Conservation (phyloP, 2,888 invertebrate species). For the Metacarcinus magister region DNA sequence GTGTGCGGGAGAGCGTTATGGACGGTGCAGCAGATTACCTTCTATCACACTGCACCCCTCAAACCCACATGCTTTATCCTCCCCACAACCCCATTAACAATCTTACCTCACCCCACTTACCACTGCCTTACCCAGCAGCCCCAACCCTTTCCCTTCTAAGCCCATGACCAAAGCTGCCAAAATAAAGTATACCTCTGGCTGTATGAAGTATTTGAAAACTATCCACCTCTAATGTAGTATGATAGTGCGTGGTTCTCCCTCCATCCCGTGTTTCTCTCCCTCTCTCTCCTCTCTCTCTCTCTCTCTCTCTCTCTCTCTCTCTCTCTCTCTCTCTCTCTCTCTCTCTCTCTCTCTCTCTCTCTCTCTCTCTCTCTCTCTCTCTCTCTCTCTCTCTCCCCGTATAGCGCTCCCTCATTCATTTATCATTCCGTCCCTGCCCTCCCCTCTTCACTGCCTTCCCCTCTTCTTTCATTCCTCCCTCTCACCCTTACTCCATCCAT, state of each 20-base stretch:
- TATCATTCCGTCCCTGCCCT: not conserved
- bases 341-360: conserved; percentile 22
- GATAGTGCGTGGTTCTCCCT: not conserved
- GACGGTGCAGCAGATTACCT: not conserved
- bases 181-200: not conserved
- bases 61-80: not conserved
- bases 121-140: not conserved
- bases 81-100: not conserved
- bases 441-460: not conserved
- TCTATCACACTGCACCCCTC: not conserved
- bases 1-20: not conserved
- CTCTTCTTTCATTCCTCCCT: not conserved
- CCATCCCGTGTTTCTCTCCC: not conserved
- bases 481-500: not conserved
- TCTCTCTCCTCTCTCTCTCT: not conserved
- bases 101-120: no score
- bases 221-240: not conserved
- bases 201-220: not conserved
- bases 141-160: not conserved
- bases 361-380: not conserved
- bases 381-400: not conserved
- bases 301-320: not conserved
- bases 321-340: not conserved
- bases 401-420: not conserved
- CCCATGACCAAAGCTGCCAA: no score